Evolutionary conservation across 2,797 vertebrate species (phyloP).

Genomic region (Limnodromus scolopaceus): DNA sequence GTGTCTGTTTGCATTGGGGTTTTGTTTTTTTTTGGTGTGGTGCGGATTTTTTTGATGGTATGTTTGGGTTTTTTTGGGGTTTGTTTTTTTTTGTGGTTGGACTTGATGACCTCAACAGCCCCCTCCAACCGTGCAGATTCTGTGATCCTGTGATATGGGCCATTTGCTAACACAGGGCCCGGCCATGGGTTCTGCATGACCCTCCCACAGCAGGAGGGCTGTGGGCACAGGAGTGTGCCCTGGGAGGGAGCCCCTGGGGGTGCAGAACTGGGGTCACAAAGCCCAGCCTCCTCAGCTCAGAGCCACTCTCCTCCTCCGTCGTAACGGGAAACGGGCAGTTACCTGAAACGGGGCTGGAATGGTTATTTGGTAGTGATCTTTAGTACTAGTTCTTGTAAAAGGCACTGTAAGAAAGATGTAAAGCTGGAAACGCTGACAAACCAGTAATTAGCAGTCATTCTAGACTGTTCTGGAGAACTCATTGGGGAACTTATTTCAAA

Average conservation of each 20-base stretch:
- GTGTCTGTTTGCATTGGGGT: too few species aligned
- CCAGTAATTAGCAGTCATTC: conserved; percentile 14
- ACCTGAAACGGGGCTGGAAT: conserved; percentile 20
- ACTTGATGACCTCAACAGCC: too few species aligned
- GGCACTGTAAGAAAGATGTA: conserved; percentile 14
- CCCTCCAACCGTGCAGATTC: too few species aligned
- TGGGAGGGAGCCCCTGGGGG: not conserved
- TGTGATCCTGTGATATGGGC: too few species aligned
- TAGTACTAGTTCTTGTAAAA: conserved; percentile 11
- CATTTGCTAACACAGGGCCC: not conserved
- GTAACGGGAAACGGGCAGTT: conserved; percentile 24
- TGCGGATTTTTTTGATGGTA: too few species aligned
- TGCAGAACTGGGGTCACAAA: not conserved
- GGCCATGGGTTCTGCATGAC: rapidly evolving
- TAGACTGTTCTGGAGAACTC: conserved; percentile 25
- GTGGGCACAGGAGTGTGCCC: rapidly evolving
- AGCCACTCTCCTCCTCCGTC: conserved; percentile 4
- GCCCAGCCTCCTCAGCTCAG: not conserved
- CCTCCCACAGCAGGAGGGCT: rapidly evolving
- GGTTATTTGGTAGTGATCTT: conserved; percentile 33
- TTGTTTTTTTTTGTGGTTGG: too few species aligned
- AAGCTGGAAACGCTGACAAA: conserved; percentile 9
- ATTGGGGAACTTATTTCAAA: conserved; percentile 12
- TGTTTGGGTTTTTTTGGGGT: too few species aligned
- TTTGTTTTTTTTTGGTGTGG: too few species aligned